A percentile compares a stretch with the other conserved stretches of the same genome.
Conservation (phyloP, 2,888 invertebrate genomes). For the Cosmorhoe ocellata region DNA sequence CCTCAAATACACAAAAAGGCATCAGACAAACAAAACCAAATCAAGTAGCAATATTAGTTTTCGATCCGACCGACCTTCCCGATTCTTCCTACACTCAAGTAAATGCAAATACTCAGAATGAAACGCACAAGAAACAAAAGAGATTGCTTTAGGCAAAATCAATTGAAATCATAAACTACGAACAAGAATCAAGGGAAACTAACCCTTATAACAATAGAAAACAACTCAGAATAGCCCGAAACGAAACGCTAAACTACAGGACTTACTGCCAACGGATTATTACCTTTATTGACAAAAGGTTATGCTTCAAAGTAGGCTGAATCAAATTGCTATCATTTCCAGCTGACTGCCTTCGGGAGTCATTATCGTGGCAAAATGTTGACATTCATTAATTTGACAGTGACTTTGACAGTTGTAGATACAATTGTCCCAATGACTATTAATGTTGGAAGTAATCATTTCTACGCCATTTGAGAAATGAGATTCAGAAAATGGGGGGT, state of each 20-base stretch:
- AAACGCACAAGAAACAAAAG: constrained; percentile 62
- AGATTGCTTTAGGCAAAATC: constrained; percentile 64
- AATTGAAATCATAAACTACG: constrained; percentile 51
- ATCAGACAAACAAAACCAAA: constrained; percentile 4
- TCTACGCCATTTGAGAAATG: constrained; percentile 58
- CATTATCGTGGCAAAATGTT: constrained; percentile 59
- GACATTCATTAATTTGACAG: constrained; percentile 70
- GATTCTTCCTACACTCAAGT: constrained; percentile 62
- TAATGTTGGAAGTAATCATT: constrained; percentile 64
- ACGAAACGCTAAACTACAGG: constrained; percentile 37
- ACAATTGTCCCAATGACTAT: constrained; percentile 53
- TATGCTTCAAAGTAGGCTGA: constrained; percentile 33
- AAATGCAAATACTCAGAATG: constrained; percentile 64
- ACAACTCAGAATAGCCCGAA: constrained; percentile 55
- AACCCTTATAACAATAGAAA: constrained; percentile 15
- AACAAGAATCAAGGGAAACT: constrained; percentile 13
- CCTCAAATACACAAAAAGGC: neutral
- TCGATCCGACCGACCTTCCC: constrained; percentile 49
- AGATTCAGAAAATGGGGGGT: constrained; percentile 2
- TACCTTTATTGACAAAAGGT: constrained; percentile 1
- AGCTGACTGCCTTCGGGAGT: constrained; percentile 54
- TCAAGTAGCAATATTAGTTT: constrained; percentile 44
- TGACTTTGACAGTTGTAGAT: constrained; percentile 65
- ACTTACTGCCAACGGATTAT: constrained; percentile 14
- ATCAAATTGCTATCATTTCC: constrained; percentile 65